Base-by-base conservation (phyloP, 2,888 invertebrate species). In the Philopedon plagiatum region DNA sequence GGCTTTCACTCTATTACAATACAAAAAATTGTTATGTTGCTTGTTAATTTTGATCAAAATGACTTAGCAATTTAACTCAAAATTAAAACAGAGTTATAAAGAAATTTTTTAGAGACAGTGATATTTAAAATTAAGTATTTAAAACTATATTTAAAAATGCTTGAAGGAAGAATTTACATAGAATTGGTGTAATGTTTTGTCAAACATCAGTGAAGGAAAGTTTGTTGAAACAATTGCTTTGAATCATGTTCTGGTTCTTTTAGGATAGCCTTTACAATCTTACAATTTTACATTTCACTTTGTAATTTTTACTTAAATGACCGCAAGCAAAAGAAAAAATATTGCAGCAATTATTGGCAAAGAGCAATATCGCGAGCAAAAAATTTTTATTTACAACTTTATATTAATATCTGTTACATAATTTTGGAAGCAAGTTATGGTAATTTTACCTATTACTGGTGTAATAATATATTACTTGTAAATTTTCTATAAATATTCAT, bases 331-430 rank as follows among this genome's bases (percentile, higher is more conserved):
- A 44, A 29, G 46, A 58, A 60, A 63, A 46, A 19, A 54, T 29
- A 68, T 61, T 58, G 67, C 76, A 78, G 76, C 78, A 83, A 83
- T 83, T 84, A 84, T 84, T 84, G 84, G 84, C 84, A 83, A 80
- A 78, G 80, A 82, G 81, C 82, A 83, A 81, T 83, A 82, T 78
- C 75, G 76, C 76, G 73, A 32, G 63, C 76, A 70, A 70, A 71
- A 76, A 77, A 74, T 76, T 51, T 75, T 77, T 77, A 73, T 78
- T 78, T 72, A 72, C 72, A 78, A 37, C 19, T 58, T 73, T 66
- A 69, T 69, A 60, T 37, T 69, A 60, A 46, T 70, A 65, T 70
- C 61, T 65, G 57, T 79, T 80, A 81, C 79, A 81, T 78, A 79
- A 77, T 77, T 71, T 75, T 78, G 79, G 79, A 79, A 79, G 78